These are phyloP conservation scores for Branchipolynoe longqiensis DNA, from an alignment of 2,888 invertebrate genomes.

Conservation along the genomic window DNA sequence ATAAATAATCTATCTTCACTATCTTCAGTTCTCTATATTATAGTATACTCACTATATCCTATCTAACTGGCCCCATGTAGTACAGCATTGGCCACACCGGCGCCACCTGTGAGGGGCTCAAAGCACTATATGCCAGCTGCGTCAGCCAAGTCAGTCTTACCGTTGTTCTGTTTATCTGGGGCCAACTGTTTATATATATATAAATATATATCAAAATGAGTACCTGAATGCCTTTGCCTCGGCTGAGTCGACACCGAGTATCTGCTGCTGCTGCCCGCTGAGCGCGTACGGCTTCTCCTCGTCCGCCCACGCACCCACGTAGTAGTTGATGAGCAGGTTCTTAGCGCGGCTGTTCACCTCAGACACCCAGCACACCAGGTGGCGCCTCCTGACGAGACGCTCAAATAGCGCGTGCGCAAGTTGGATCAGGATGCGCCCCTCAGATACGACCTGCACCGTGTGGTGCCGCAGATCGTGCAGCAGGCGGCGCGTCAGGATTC, in stretches of 20 bases:
- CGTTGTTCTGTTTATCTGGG: too few relatives aligned
- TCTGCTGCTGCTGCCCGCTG: conserved; percentile 5
- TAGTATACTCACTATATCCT: too few relatives aligned
- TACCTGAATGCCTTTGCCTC: background rate
- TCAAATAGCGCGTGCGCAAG: background rate
- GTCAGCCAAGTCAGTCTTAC: too few relatives aligned
- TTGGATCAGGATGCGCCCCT: background rate
- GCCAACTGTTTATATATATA: too few relatives aligned
- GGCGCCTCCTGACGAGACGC: background rate
- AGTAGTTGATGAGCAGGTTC: conserved; percentile 34
- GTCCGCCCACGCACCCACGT: background rate
- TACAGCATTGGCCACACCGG: too few relatives aligned
- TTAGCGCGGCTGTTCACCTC: conserved; percentile 11
- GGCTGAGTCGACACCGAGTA: background rate
- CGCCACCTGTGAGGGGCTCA: too few relatives aligned
- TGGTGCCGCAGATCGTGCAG: background rate
- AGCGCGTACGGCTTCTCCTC: conserved; percentile 19
- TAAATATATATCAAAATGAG: too few relatives aligned
- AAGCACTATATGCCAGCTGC: too few relatives aligned
- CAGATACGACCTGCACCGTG: background rate
- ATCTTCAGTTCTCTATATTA: too few relatives aligned
- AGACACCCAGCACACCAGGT: conserved; percentile 27
- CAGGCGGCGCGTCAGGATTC: background rate
- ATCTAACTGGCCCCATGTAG: too few relatives aligned
- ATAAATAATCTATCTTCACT: too few relatives aligned